These are phyloP conservation scores for Halcyon malimbica DNA, from an alignment of 2,113 vertebrate genomes.

Conservation along the genomic window DNA sequence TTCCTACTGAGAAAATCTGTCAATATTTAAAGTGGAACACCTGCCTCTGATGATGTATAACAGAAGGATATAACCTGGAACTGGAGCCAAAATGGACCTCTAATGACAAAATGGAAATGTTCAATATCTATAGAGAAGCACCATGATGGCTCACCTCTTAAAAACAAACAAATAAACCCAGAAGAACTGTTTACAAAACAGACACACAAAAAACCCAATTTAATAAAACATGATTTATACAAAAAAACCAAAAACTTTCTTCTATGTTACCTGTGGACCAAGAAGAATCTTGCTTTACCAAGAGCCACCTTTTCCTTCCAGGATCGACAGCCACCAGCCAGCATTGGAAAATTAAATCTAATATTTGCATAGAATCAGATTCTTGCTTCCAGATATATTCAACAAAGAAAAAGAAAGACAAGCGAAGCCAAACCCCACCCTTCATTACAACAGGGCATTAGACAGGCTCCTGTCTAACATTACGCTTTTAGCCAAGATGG, in stretches of 20 bases:
- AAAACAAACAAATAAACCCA: conserved; percentile 52
- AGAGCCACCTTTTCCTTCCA: conserved; percentile 67
- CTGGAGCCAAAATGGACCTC: conserved; percentile 74
- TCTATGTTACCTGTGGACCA: conserved; percentile 74
- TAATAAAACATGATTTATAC: conserved; percentile 71
- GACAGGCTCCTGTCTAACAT: conserved; percentile 65
- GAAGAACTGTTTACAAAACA: conserved; percentile 79
- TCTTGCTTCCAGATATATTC: conserved; percentile 56
- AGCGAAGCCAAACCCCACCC: conserved; percentile 36
- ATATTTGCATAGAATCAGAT: conserved; percentile 46
- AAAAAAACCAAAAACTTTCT: conserved; percentile 56
- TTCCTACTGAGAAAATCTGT: conserved; percentile 77
- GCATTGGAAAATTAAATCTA: conserved; percentile 54
- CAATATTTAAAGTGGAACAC: conserved; percentile 77
- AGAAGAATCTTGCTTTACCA: conserved; percentile 70
- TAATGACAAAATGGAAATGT: conserved; percentile 70
- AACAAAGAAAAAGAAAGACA: conserved; percentile 3
- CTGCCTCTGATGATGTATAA: conserved; percentile 81
- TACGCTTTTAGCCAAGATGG: conserved; percentile 75
- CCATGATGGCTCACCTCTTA: conserved; percentile 76
- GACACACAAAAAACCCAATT: conserved; percentile 46
- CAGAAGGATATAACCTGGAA: conserved; percentile 72
- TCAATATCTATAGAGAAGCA: conserved; percentile 67
- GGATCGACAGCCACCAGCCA: conserved; percentile 67
- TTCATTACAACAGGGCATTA: conserved; percentile 69